Evolutionary conservation across 2,888 invertebrate genomes (phyloP).

Genomic region (Lymantria dispar): DNA sequence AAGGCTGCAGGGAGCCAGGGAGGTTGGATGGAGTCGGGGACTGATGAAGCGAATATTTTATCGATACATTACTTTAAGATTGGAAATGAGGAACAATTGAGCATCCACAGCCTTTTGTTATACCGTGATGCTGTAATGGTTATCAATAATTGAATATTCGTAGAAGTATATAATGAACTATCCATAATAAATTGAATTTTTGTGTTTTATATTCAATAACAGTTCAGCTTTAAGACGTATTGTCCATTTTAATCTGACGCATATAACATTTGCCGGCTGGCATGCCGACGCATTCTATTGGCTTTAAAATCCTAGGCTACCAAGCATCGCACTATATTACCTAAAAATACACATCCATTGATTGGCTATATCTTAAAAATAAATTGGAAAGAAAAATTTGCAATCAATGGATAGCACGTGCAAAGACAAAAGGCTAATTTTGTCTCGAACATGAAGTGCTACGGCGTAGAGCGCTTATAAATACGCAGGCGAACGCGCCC

Average conservation of each 20-base stretch:
- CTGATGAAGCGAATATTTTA: slow-evolving; percentile 35
- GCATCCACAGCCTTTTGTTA: background rate
- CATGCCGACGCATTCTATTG: background rate
- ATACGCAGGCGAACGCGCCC: slow-evolving; percentile 26
- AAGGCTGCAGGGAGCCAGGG: slow-evolving; percentile 46
- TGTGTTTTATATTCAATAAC: too few species aligned
- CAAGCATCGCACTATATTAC: background rate
- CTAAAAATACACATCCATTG: slow-evolving; percentile 5
- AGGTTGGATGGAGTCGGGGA: slow-evolving; percentile 51
- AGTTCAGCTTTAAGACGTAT: too few species aligned
- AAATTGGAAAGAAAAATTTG: background rate
- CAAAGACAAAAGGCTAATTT: background rate
- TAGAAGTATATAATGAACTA: too few species aligned
- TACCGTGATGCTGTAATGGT: too few species aligned
- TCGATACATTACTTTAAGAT: slow-evolving; percentile 36
- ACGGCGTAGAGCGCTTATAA: slow-evolving; percentile 20
- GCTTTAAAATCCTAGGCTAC: background rate
- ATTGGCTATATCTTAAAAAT: background rate
- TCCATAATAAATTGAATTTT: too few species aligned
- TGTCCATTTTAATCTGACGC: too few species aligned
- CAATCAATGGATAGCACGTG: slow-evolving; percentile 9
- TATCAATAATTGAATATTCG: too few species aligned
- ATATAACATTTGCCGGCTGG: slow-evolving; percentile 31
- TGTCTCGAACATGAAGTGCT: slow-evolving; percentile 14
- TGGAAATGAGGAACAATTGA: slow-evolving; percentile 28